A percentile compares a stretch with the other conserved stretches of the same genome.
Evolutionary conservation across 2,797 vertebrate species (phyloP).

Genomic region (Acrossocheilus wenchowensis): DNA sequence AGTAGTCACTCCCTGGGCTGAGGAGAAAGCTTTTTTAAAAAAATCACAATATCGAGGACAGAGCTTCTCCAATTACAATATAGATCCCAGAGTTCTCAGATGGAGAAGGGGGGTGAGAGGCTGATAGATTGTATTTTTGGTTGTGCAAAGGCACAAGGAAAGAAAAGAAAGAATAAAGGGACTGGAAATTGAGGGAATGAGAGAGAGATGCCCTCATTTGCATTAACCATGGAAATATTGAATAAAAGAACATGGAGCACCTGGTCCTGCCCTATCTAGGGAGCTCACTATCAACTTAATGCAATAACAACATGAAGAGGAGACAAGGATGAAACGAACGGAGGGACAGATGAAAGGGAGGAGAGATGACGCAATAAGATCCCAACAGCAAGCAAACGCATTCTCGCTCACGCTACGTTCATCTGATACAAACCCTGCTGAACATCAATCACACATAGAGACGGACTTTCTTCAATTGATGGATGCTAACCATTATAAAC

Average conservation of each 20-base stretch:
- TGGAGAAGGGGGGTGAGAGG: conserved; percentile 3
- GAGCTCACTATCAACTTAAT: conserved; percentile 73
- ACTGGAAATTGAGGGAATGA: conserved; percentile 28
- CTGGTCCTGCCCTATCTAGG: conserved; percentile 75
- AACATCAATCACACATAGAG: conserved; percentile 24
- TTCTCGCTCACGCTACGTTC: conserved; percentile 71
- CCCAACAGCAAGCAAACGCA: conserved; percentile 75
- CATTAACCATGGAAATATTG: conserved; percentile 68
- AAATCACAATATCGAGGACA: conserved; percentile 76
- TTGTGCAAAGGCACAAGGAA: conserved; percentile 52
- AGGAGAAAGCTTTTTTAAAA: conserved; percentile 66
- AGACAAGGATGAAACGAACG: conserved; percentile 67
- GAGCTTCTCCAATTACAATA: conserved; percentile 72
- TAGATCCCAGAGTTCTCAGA: conserved; percentile 35
- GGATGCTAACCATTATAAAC: background rate
- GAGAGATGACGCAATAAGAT: conserved; percentile 76
- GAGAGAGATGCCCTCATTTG: conserved; percentile 51
- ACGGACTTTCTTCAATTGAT: conserved; percentile 5
- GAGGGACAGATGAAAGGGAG: conserved; percentile 69
- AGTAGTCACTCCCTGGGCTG: conserved; percentile 70
- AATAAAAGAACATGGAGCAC: conserved; percentile 69
- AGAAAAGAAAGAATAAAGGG: conserved; percentile 22
- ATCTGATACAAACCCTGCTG: conserved; percentile 39
- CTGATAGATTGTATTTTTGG: conserved; percentile 23
- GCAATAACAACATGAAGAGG: conserved; percentile 76